Conservation (phyloP, 1,140 invertebrate genomes). For the Drosophila bocqueti region DNA sequence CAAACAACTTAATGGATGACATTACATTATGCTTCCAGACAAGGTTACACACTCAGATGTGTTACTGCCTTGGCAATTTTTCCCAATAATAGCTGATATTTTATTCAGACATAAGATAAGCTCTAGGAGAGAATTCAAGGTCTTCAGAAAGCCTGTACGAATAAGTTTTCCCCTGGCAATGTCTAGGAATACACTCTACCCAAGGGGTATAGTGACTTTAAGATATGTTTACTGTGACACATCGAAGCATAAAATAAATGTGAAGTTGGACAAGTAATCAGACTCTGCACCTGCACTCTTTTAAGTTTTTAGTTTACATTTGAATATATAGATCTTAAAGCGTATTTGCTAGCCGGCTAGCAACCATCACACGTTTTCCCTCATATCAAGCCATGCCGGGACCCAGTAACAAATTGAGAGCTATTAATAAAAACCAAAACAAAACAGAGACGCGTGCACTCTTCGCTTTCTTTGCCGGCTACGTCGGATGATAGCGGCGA, state of each 20-base stretch:
- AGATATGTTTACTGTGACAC: background rate
- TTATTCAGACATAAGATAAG: slow-evolving; percentile 35
- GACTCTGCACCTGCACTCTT: background rate
- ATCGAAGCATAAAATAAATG: background rate
- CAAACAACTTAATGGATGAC: slow-evolving; percentile 7
- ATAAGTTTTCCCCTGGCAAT: background rate
- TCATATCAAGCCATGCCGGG: slow-evolving; percentile 25
- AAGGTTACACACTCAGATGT: background rate
- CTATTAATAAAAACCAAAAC: slow-evolving; percentile 67
- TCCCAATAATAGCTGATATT: slow-evolving; percentile 35
- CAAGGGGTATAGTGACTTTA: background rate
- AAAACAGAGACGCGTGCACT: slow-evolving; percentile 70
- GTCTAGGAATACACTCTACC: background rate
- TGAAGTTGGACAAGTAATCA: background rate
- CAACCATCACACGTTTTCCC: background rate
- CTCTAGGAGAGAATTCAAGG: slow-evolving; percentile 31
- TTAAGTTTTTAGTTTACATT: background rate
- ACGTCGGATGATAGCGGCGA: slow-evolving; percentile 55
- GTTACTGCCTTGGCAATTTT: slow-evolving; percentile 35
- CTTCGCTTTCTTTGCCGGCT: slow-evolving; percentile 43
- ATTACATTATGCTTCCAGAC: slow-evolving; percentile 22
- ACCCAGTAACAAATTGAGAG: slow-evolving; percentile 55
- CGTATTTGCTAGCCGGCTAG: background rate
- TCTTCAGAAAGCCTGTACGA: slow-evolving; percentile 14
- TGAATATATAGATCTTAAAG: background rate